Conservation (phyloP, 2,113 vertebrate species). For the Phoenicopterus ruber region DNA sequence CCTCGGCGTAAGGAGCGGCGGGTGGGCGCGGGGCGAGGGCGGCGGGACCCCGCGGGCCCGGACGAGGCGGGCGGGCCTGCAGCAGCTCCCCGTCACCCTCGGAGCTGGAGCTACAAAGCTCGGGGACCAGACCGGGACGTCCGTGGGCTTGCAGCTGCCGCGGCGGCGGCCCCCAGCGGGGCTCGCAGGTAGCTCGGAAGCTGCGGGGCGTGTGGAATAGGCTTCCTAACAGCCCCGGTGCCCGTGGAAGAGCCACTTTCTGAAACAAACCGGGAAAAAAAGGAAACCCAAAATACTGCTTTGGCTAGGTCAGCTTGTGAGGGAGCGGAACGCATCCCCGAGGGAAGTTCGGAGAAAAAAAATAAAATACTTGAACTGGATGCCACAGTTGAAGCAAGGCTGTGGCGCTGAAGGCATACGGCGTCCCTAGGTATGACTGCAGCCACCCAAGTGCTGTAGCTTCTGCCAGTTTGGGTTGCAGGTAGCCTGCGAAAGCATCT, state of each 20-base stretch:
- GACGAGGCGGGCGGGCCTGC: too few species aligned
- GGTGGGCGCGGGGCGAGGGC: background rate
- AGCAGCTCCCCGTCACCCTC: background rate
- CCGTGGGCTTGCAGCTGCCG: background rate
- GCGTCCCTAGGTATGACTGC: rapidly evolving
- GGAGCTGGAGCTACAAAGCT: background rate
- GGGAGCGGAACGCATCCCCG: rapidly evolving
- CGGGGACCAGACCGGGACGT: rapidly evolving
- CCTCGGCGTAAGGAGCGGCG: slow-evolving; percentile 20
- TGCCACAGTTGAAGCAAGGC: rapidly evolving
- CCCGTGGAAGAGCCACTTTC: background rate
- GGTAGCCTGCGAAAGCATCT: background rate
- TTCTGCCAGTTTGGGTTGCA: rapidly evolving
- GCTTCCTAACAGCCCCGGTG: rapidly evolving
- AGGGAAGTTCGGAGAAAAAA: background rate
- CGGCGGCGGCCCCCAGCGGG: background rate
- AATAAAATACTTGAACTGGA: rapidly evolving
- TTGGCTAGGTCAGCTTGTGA: background rate
- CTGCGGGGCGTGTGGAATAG: background rate
- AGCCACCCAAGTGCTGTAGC: background rate
- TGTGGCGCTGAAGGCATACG: rapidly evolving
- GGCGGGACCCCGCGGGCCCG: background rate
- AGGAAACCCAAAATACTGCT: rapidly evolving
- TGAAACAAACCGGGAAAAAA: rapidly evolving
- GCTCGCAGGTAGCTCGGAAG: background rate